These are phyloP conservation scores for Gymnothorax javanicus DNA, from an alignment of 2,797 vertebrate genomes.

Conservation along the genomic window DNA sequence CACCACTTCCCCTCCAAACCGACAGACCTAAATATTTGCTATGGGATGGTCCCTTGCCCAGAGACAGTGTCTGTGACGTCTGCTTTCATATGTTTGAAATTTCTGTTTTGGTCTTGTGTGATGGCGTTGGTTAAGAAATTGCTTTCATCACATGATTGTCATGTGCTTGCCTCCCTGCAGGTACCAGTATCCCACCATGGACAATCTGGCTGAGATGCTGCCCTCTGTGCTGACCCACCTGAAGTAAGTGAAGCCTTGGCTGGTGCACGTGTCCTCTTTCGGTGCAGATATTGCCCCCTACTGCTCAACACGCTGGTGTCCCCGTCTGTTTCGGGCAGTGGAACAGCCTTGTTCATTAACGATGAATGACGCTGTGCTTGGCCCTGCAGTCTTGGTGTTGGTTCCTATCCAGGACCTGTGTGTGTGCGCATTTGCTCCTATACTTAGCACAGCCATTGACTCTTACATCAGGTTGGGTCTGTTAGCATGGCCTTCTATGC, in stretches of 20 bases:
- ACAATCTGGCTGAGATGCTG: conserved; percentile 91
- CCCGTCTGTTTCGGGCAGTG: not conserved
- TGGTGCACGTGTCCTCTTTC: not conserved
- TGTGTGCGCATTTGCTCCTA: not conserved
- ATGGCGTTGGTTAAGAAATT: not conserved
- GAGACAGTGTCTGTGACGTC: not conserved
- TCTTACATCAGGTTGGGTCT: not conserved
- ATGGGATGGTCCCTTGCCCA: not conserved
- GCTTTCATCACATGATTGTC: not conserved
- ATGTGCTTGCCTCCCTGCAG: conserved; percentile 63
- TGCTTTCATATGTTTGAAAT: not conserved
- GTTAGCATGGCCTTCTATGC: not conserved
- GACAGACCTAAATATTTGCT: not conserved
- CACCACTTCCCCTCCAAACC: not conserved
- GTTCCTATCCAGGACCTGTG: not conserved
- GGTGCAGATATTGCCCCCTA: not conserved
- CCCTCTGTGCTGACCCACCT: conserved; percentile 84
- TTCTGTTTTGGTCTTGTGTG: not conserved
- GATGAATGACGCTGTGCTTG: not conserved
- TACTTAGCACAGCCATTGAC: no score
- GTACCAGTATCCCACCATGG: conserved; percentile 91
- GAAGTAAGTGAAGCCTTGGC: conserved; percentile 71
- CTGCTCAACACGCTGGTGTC: not conserved
- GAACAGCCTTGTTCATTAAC: not conserved
- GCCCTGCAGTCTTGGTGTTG: not conserved